phyloP scores from a whole-genome alignment of 92 coral and sea anemone species.

The Epizoanthus fatuus region DNA sequence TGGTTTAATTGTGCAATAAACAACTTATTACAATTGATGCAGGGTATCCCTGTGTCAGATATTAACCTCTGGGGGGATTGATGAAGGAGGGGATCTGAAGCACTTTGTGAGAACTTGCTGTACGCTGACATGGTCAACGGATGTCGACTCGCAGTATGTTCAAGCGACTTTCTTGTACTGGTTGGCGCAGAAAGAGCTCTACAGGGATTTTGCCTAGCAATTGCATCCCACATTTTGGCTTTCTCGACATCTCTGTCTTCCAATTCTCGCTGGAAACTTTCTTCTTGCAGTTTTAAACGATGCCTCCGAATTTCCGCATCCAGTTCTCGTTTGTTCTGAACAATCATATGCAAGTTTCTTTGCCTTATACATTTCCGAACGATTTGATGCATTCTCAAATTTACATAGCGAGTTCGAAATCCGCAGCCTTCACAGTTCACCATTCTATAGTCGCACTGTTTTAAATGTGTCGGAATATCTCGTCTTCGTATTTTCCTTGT shows the following conservation, averaged over 20 bases:
- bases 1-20: conserved; percentile 74
- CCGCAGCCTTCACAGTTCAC: conserved; percentile 93
- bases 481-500: conserved; percentile 70
- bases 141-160: conserved; percentile 14
- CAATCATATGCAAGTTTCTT: conserved; percentile 85
- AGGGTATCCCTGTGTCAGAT: conserved; percentile 36
- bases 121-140: conserved; percentile 42
- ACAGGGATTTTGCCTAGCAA: conserved; percentile 68
- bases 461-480: conserved; percentile 71
- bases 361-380: conserved; percentile 84
- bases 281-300: conserved; percentile 75
- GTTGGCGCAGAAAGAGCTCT: conserved; percentile 43
- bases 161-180: conserved; percentile 13
- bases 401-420: conserved; percentile 70
- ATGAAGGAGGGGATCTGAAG: conserved; percentile 45
- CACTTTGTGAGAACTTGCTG: conserved; percentile 49
- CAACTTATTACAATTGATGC: conserved; percentile 84
- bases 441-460: conserved; percentile 76
- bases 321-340: conserved; percentile 90
- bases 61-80: conserved; percentile 15
- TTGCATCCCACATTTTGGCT: conserved; percentile 80
- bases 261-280: conserved; percentile 80
- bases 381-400: conserved; percentile 90
- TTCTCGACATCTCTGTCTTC: conserved; percentile 87
- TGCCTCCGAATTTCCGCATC: conserved; percentile 77